Conservation (phyloP, 1,140 invertebrate genomes). For the Vanessa tameamea region DNA sequence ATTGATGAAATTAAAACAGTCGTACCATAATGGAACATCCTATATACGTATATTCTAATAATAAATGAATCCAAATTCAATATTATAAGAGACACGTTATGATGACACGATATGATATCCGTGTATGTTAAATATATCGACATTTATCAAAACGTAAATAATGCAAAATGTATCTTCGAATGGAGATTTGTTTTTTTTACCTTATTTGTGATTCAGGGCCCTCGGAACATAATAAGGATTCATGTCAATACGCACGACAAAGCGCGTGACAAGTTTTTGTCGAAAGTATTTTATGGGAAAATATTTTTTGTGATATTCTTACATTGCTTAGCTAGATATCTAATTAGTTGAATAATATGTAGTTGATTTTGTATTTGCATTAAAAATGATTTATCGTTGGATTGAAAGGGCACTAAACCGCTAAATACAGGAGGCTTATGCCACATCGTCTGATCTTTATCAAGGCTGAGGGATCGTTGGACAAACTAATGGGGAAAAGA, state of each 20-base stretch:
- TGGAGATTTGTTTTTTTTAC: constrained; percentile 35
- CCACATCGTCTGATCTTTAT: no score
- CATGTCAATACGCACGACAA: not conserved
- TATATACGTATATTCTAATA: no score
- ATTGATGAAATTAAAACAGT: no score
- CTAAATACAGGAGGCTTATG: no score
- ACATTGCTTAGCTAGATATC: not conserved
- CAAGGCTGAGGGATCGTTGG: no score
- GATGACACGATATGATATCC: constrained; percentile 7
- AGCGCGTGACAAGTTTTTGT: not conserved
- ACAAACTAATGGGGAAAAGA: no score
- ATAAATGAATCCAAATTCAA: no score
- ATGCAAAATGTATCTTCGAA: constrained; percentile 29
- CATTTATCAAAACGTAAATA: constrained; percentile 37
- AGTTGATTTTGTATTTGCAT: no score
- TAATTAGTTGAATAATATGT: no score
- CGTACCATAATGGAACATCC: no score
- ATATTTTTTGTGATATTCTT: not conserved
- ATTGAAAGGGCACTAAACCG: no score
- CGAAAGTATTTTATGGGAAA: not conserved
- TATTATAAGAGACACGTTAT: constrained; percentile 1
- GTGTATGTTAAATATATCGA: constrained; percentile 19
- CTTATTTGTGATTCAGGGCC: constrained; percentile 33
- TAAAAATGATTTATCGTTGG: no score
- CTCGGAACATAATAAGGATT: constrained; percentile 29